These are phyloP conservation scores for Aphrocallistes beatrix DNA, from an alignment of 37 sponge, comb jelly and placozoan genomes.

Conservation along the genomic window DNA sequence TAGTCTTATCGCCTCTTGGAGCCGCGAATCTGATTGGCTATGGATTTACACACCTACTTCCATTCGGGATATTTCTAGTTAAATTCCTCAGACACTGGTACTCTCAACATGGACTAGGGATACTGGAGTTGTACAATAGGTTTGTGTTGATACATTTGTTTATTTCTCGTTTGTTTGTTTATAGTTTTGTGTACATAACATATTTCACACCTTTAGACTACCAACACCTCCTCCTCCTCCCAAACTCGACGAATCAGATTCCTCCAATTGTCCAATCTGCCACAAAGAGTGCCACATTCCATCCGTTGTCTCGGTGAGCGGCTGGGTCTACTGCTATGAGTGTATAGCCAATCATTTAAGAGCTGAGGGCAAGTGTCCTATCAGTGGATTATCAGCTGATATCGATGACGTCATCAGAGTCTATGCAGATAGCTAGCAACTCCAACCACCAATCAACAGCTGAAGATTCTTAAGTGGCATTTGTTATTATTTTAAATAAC, in stretches of 20 bases:
- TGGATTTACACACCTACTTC: neutral
- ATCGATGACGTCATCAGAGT: neutral
- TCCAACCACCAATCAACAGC: too few species aligned
- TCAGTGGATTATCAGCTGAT: neutral
- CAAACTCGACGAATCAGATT: neutral
- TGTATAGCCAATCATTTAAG: neutral
- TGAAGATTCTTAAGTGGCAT: too few species aligned
- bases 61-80: neutral
- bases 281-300: neutral
- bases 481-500: too few species aligned
- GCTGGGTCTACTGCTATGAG: neutral
- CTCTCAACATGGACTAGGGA: neutral
- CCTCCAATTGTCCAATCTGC: neutral
- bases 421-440: too few species aligned
- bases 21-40: slow-evolving; percentile 4
- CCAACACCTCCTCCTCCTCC: neutral
- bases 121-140: neutral
- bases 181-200: too few species aligned
- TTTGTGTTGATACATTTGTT: too few species aligned
- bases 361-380: neutral
- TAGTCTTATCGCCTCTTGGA: neutral
- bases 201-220: too few species aligned
- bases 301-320: neutral
- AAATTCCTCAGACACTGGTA: slow-evolving; percentile 2
- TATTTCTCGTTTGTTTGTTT: too few species aligned